Percentiles rank a stretch among this genome's conserved stretches.
phyloP scores from a whole-genome alignment of 23 tunicate species.

The Corella eumyota region DNA sequence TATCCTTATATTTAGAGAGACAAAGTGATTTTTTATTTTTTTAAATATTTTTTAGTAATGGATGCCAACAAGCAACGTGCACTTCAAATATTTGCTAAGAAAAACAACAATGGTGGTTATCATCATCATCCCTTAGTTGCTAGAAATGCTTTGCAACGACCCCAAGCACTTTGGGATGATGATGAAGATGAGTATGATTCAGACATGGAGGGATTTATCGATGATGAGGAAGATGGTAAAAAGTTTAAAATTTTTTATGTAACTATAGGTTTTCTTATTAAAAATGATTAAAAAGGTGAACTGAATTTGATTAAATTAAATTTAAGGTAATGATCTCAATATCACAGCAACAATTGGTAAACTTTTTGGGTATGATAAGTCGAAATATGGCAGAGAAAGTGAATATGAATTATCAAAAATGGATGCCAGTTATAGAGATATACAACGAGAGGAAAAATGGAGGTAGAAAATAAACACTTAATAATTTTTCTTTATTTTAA shows the following conservation, averaged over 20 bases:
- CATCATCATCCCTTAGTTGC: no score
- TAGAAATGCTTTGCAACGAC: slow-evolving; percentile 6
- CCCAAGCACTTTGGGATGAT: slow-evolving; percentile 18
- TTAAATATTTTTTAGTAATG: neutral
- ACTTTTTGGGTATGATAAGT: slow-evolving; percentile 56
- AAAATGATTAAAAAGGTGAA: neutral
- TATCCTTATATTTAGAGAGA: no score
- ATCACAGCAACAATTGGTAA: slow-evolving; percentile 52
- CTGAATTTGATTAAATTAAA: no score
- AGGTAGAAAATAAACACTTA: slow-evolving; percentile 55
- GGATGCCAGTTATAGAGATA: slow-evolving; percentile 86
- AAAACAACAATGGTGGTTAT: no score
- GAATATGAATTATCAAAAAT: slow-evolving; percentile 82
- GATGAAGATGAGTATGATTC: slow-evolving; percentile 80
- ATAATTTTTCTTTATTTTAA: no score
- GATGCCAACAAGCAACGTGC: no score
- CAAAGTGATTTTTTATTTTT: neutral
- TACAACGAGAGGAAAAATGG: slow-evolving; percentile 80
- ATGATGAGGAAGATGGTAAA: slow-evolving; percentile 37
- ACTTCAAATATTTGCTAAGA: no score
- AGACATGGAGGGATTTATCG: slow-evolving; percentile 80
- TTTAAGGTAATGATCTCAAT: neutral
- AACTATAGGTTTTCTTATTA: neutral
- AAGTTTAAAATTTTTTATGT: neutral
- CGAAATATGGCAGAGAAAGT: slow-evolving; percentile 75